Percentiles rank a stretch among this genome's conserved stretches.
Evolutionary conservation across 2,888 invertebrate species (phyloP).

Genomic region (Macroteleia sp.): DNA sequence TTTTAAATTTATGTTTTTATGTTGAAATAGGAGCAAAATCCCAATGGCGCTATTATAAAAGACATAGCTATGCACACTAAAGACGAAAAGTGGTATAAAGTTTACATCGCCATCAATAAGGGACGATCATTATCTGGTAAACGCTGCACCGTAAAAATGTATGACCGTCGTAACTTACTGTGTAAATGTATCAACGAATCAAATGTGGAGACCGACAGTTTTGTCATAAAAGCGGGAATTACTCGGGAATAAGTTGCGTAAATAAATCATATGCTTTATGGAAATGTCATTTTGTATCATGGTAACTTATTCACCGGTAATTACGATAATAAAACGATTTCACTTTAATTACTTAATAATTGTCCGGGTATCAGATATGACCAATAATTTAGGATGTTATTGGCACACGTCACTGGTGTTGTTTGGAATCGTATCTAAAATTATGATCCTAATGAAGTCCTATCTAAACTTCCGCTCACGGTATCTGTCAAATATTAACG

Average conservation of each 20-base stretch:
- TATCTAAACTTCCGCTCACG: slow-evolving; percentile 31
- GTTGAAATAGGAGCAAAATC: slow-evolving; percentile 8
- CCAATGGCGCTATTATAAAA: slow-evolving; percentile 18
- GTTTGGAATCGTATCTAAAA: slow-evolving; percentile 17
- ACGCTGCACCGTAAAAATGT: slow-evolving; percentile 40
- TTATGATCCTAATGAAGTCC: slow-evolving; percentile 41
- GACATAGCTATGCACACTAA: slow-evolving; percentile 3
- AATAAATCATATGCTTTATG: slow-evolving; percentile 47
- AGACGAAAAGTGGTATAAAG: slow-evolving; percentile 29
- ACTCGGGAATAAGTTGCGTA: slow-evolving; percentile 28
- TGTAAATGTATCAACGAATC: slow-evolving; percentile 34
- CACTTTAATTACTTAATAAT: slow-evolving; percentile 22
- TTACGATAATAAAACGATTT: slow-evolving; percentile 24
- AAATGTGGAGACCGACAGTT: slow-evolving; percentile 19
- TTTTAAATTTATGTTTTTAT: slow-evolving; percentile 24
- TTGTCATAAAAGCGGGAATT: slow-evolving; percentile 45
- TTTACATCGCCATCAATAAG: slow-evolving; percentile 42
- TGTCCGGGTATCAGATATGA: slow-evolving; percentile 2
- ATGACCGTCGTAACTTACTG: slow-evolving; percentile 31
- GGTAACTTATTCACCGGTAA: not conserved
- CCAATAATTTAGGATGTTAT: slow-evolving; percentile 19
- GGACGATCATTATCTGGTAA: slow-evolving; percentile 48
- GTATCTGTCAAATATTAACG: slow-evolving; percentile 32
- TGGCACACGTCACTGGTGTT: slow-evolving; percentile 3
- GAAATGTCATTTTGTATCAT: slow-evolving; percentile 14